phyloP scores from a whole-genome alignment of 2,797 vertebrate species.

The Pangasius sanitwongsei region DNA sequence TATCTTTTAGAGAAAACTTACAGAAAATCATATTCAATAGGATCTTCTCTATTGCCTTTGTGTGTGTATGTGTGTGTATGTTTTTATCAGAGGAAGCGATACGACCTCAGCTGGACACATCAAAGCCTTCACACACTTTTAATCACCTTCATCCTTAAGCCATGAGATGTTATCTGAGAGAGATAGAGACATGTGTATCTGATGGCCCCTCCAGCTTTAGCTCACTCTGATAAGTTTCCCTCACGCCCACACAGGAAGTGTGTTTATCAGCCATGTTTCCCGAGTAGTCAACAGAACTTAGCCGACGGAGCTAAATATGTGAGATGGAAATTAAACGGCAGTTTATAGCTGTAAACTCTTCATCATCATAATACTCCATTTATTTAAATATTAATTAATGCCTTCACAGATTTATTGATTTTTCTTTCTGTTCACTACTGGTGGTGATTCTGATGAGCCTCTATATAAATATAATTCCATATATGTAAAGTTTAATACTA shows the following conservation, averaged over 20 bases:
- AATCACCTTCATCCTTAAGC: conserved; percentile 23
- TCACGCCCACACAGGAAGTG: conserved; percentile 34
- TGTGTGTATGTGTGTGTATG: not conserved
- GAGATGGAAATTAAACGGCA: not conserved
- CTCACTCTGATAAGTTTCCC: conserved; percentile 32
- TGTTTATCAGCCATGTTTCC: conserved; percentile 40
- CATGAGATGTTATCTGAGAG: conserved; percentile 32
- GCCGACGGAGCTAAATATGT: not conserved
- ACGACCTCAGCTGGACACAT: conserved; percentile 12
- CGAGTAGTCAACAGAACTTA: not conserved
- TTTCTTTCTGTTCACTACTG: not conserved
- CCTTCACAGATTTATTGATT: not conserved
- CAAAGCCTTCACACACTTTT: conserved; percentile 24
- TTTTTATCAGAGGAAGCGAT: not conserved
- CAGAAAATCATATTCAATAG: not conserved
- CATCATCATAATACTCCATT: not conserved
- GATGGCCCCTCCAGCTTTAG: conserved; percentile 28
- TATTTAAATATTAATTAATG: not conserved
- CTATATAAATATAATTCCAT: not conserved
- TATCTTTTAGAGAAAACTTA: not conserved
- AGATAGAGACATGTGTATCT: conserved; percentile 28
- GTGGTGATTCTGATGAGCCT: not conserved
- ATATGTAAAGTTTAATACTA: not conserved
- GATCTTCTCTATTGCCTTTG: not conserved
- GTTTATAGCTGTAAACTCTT: not conserved